Evolutionary conservation across 1,140 invertebrate genomes (phyloP), one percentile per base, ranked within the genome.

Genomic region (Archivesica marissinica): DNA sequence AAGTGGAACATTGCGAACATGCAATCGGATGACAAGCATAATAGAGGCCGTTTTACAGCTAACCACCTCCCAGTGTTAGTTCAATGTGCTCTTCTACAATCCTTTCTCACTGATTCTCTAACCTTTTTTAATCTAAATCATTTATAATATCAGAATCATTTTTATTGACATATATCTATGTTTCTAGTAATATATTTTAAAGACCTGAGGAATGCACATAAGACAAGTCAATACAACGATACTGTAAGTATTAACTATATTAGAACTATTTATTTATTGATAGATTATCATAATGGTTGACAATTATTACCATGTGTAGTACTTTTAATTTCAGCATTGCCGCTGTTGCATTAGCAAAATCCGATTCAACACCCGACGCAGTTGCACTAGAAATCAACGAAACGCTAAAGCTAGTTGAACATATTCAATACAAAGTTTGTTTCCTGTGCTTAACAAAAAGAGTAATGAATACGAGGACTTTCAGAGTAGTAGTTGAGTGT

Each of bases 401-500:
- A 20, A 59, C 74, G 3, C 59, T 56, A 2, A 38, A 35, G 23
- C 54, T 39, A 28, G 74, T 59, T 59, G 15, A 30, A 56, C 25
- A 76, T 25, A 50, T 56, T 0, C 33, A 33, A 25, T 61, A 30
- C 23, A 20, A 33, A 9, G 56, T 66, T n/a, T 79, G 54, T 44
- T 79, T 79, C 25, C 23, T 79, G 6, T 79, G 76, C 20, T 1
- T 61, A 20, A 30, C 76, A 2, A 61, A 47, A 1, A 30, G 56
- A 33, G 13, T 64, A 1, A 13, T 0, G 11, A 64, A 41, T 9
- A 35, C 25, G 6, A 44, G 59, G 33, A 72, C 28, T 44, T 81
- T 81, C 44, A 56, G n/a, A 3, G 79, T 81, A 25, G 66, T 81
- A 0, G 9, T 81, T 23, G 79, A 81, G 30, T 81, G 79, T 39